Conservation (phyloP, 2,888 invertebrate genomes). For the Microctonus hyperodae region DNA sequence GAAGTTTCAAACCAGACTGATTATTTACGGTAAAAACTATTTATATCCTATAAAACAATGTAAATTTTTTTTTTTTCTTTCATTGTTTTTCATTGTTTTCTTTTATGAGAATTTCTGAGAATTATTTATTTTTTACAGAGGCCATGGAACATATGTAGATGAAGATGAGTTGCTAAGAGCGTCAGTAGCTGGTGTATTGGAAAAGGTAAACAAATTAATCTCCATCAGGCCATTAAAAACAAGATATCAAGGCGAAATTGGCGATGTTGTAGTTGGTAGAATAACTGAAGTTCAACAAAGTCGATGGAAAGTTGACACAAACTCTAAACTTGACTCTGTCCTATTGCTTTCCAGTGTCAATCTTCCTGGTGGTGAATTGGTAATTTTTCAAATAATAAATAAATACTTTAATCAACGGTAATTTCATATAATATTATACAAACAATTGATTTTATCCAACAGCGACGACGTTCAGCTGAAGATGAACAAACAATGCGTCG, state of each 20-base stretch:
- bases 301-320: conserved; percentile 95
- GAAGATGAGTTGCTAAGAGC: conserved; percentile 84
- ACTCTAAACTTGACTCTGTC: conserved; percentile 86
- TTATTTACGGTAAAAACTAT: conserved; percentile 83
- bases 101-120: no score
- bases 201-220: conserved; percentile 93
- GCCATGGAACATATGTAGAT: conserved; percentile 93
- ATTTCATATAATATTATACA: background rate
- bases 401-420: background rate
- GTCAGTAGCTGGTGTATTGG: conserved; percentile 93
- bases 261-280: conserved; percentile 95
- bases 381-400: conserved; percentile 58
- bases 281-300: conserved; percentile 93
- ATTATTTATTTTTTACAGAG: no score
- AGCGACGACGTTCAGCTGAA: conserved; percentile 89
- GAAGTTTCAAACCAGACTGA: conserved; percentile 82
- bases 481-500: conserved; percentile 98
- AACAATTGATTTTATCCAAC: conserved; percentile 38
- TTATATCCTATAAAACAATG: background rate
- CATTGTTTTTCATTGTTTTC: background rate
- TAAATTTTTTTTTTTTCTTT: conserved; percentile 2
- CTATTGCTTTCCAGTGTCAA: conserved; percentile 92
- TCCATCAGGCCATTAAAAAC: conserved; percentile 91
- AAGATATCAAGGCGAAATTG: conserved; percentile 92
- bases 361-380: conserved; percentile 96